These are phyloP conservation scores for Donacobius atricapilla DNA, from an alignment of 2,113 vertebrate genomes.

Conservation along the genomic window DNA sequence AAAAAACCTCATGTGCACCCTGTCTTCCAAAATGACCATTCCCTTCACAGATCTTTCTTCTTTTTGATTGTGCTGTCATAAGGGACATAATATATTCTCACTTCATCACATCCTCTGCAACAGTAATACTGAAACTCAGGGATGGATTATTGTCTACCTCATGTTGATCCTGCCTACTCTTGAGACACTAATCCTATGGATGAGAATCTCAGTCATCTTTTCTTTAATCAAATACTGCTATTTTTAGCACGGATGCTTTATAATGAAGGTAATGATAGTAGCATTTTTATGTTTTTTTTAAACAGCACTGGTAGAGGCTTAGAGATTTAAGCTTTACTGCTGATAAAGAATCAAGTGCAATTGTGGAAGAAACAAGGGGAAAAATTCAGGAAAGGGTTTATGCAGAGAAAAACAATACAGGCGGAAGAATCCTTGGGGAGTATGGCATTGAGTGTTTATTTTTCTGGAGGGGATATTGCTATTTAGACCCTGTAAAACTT, in stretches of 20 bases:
- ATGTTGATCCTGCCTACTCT: neutral
- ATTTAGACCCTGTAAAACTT: neutral
- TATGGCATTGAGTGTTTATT: neutral
- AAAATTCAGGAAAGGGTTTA: neutral
- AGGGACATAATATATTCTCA: neutral
- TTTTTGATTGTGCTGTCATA: neutral
- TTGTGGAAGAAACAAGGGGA: neutral
- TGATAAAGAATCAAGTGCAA: neutral
- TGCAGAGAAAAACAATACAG: neutral
- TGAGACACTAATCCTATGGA: slow-evolving; percentile 8
- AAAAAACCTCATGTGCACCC: neutral
- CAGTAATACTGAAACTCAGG: neutral
- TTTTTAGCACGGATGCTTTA: neutral
- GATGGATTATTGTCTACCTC: slow-evolving; percentile 18
- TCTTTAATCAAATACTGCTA: slow-evolving; percentile 13
- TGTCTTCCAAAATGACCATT: neutral
- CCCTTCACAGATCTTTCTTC: neutral
- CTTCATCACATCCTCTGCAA: neutral
- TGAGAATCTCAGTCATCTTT: slow-evolving; percentile 17
- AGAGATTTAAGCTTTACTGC: neutral
- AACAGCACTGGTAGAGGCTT: neutral
- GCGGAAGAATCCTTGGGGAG: neutral
- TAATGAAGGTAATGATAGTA: neutral
- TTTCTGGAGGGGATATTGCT: neutral
- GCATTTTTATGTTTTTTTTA: neutral